Evolutionary conservation across 2,888 invertebrate species (phyloP).

Genomic region (Lottia scabra): DNA sequence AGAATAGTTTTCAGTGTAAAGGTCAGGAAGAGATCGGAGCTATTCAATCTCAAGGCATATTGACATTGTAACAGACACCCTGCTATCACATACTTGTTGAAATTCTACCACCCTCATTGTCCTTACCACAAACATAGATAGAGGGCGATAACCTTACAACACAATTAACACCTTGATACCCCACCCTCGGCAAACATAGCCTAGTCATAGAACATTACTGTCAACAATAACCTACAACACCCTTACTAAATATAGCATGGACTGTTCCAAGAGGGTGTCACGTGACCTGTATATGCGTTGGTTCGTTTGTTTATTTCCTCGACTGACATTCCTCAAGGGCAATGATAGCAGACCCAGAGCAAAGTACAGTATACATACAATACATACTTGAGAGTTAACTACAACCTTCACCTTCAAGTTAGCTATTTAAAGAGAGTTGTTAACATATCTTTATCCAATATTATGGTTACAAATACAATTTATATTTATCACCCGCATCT

Average conservation of each 20-base stretch:
- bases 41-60: no score
- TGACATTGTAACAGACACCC: no score
- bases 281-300: not conserved
- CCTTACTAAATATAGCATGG: not conserved
- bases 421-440: no score
- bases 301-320: slow-evolving; percentile 14
- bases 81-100: no score
- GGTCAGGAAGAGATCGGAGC: no score
- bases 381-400: slow-evolving; percentile 8
- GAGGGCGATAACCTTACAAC: not conserved
- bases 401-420: slow-evolving; percentile 27
- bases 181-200: slow-evolving; percentile 9
- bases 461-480: no score
- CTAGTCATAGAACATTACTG: not conserved
- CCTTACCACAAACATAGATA: not conserved
- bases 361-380: not conserved
- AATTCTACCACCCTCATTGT: no score
- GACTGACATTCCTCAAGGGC: slow-evolving; percentile 21
- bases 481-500: no score
- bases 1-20: no score
- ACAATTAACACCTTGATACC: not conserved
- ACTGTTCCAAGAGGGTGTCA: slow-evolving; percentile 7
- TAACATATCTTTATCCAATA: no score
- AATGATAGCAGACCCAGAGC: slow-evolving; percentile 5
- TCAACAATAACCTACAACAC: slow-evolving; percentile 8